Base-by-base conservation (phyloP, 2,797 vertebrate species). In the Esox masquinongy region DNA sequence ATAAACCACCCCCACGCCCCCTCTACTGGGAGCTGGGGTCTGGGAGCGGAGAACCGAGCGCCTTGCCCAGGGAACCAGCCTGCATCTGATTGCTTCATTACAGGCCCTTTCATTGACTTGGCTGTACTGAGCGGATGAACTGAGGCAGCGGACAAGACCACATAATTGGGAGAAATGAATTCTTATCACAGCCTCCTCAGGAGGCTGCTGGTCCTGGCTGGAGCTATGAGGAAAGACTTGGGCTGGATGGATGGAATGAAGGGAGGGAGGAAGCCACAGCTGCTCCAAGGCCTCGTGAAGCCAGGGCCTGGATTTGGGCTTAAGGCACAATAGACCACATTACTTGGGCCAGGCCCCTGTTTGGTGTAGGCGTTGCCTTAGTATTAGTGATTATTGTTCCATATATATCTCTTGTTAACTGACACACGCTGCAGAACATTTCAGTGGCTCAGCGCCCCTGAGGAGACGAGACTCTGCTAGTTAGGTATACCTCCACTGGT, bases 161-260 rank as follows among this genome's bases (percentile, higher is more conserved):
- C 88, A 76, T 97, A 96, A 97, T 97, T 95, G 96, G 94, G 90
- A 94, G 95, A 96, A 95, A 95, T 94, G 93, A 94, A 97, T 97
- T 97, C 96, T 92, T 92, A 93, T 95, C 95, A 96, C 95, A 95
- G 94, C 88, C 84, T 93, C 92, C 93, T 94, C 92, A 89, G 87
- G 91, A 94, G 93, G 92, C 92, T 83, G 79, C 84, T 85, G 84
- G 90, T 90, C 91, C 87, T 86, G 86, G 87, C 90, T 85, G 90
- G 83, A 92, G 90, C 88, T 82, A 85, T 83, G 85, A 86, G 72
- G 85, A 86, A 43, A 80, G 72, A 73, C 71, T 17, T 39, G 26
- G 68, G 53, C 14, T 53, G 34, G 77, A 83, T 82, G 85, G 84
- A 49, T 2, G 17, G 67, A 66, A n/a, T 22, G n/a, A 17, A 39